Base-by-base conservation (phyloP, 2,797 vertebrate genomes). In the Thalassophryne amazonica region DNA sequence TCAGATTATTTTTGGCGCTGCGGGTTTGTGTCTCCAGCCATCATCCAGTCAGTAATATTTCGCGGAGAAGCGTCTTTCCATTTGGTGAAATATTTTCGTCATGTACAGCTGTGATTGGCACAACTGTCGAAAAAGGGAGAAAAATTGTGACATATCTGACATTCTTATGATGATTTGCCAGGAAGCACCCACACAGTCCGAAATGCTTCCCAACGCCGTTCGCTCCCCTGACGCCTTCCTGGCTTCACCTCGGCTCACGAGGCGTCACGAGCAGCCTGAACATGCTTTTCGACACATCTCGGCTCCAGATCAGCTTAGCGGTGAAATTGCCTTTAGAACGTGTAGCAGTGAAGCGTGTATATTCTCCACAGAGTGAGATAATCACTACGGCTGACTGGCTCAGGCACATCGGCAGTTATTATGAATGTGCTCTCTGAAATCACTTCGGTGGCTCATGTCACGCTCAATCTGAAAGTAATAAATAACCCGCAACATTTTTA, bases 341-440 rank as follows among this genome's bases (percentile, higher is more conserved):
- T 37, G 27, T 21, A 9, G 50, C 18, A 15, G 22, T 6, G 12
- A 25, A n/a, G 37, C 71, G 51, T 60, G 70, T 48, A 64, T 49
- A 37, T 50, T 70, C 49, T 55, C 45, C n/a, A 18, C 59, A 59
- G 51, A 70, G 55, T 18, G 47, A 36, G 22, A 60, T 46, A 59
- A 67, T 74, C 45, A 53, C 32, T 2, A 2, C 24, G 59, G 55
- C 41, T 39, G 52, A 62, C 45, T 29, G 7, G 31, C 38, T 54
- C 21, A 12, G 40, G 10, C 35, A 10, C 20, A 24, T 13, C 22
- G 43, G 31, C 33, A 54, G 43, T 19, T 37, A 49, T 49, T 47
- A 25, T 2, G 9, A 57, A 60, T 13, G 33, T 9, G 22, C 42
- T 52, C 23, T 32, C 39, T 41, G 45, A 51, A 37, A 51, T 42